A percentile compares a stretch with the other conserved stretches of the same genome.
Conservation (phyloP, 2,797 vertebrate species). For the Petrocephalus schoutedeni region DNA sequence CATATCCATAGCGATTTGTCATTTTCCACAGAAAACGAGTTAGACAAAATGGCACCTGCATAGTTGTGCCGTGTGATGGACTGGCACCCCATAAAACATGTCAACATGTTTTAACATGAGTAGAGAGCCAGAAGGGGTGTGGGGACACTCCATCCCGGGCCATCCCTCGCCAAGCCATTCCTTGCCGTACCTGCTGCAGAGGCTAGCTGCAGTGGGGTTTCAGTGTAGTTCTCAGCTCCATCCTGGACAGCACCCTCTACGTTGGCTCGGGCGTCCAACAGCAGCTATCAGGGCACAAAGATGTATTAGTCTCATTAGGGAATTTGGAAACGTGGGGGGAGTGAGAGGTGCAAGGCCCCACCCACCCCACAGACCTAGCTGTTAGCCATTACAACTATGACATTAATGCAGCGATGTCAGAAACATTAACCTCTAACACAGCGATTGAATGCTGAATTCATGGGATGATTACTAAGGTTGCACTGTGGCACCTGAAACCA, state of each 20-base stretch:
- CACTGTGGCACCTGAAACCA: not conserved
- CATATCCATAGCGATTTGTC: not conserved
- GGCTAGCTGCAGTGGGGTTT: slow-evolving; percentile 73
- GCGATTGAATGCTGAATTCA: not conserved
- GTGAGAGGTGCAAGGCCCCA: not conserved
- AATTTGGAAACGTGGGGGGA: not conserved
- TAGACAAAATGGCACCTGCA: not conserved
- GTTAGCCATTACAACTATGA: not conserved
- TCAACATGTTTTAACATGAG: no score
- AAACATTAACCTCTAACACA: not conserved
- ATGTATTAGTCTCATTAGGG: not conserved
- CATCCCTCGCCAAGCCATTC: not conserved
- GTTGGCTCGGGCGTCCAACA: slow-evolving; percentile 66
- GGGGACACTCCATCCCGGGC: not conserved
- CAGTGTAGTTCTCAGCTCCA: slow-evolving; percentile 66
- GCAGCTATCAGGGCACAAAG: slow-evolving; percentile 48
- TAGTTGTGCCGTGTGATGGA: not conserved
- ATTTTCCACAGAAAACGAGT: not conserved
- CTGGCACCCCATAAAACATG: not conserved
- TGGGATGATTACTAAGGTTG: not conserved
- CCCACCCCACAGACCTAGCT: not conserved
- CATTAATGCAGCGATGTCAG: not conserved
- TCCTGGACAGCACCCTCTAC: slow-evolving; percentile 70
- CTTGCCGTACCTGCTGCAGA: slow-evolving; percentile 63
- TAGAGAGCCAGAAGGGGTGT: not conserved